phyloP scores from a whole-genome alignment of 2,113 vertebrate species.

The Alethe castanea region DNA sequence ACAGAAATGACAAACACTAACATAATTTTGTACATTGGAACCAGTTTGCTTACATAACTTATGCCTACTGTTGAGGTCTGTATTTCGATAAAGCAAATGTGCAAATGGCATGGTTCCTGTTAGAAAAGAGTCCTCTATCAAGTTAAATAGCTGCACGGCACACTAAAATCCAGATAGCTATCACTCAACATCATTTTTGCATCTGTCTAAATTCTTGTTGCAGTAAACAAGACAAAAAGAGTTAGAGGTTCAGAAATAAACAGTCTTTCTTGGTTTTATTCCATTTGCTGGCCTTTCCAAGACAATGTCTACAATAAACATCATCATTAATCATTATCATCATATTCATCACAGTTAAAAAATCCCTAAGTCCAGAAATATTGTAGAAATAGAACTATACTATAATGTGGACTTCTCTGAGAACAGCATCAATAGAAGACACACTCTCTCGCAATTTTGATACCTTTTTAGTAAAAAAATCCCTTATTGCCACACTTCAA shows the following conservation, averaged over 20 bases:
- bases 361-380: neutral
- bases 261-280: neutral
- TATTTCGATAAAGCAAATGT: neutral
- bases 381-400: neutral
- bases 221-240: neutral
- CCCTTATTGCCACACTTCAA: fast-evolving
- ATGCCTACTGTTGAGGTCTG: neutral
- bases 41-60: neutral
- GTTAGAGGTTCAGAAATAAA: neutral
- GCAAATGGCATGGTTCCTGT: neutral
- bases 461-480: neutral
- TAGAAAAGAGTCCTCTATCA: neutral
- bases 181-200: neutral
- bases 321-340: neutral
- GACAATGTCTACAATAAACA: neutral
- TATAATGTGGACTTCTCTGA: neutral
- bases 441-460: neutral
- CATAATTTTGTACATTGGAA: neutral
- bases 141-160: neutral
- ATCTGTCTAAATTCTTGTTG: neutral
- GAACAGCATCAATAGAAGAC: neutral
- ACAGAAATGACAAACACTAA: neutral
- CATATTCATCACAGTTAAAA: neutral
- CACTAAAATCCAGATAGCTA: neutral
- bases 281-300: neutral